phyloP scores from a whole-genome alignment of 2,888 invertebrate species.

The Andrena dorsata region DNA sequence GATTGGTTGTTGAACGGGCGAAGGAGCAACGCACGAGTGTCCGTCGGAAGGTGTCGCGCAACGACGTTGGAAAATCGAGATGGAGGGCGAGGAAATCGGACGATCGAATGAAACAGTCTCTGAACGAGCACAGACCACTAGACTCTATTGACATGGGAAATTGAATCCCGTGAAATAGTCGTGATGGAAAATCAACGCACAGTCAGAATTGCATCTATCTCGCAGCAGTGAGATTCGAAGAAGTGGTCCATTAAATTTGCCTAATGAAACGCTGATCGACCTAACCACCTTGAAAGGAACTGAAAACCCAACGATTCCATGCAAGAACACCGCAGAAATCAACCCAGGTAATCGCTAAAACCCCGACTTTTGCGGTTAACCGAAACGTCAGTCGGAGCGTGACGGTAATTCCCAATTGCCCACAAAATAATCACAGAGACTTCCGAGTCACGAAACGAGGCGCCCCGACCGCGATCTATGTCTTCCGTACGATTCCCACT shows the following conservation, averaged over 20 bases:
- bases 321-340: background rate
- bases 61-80: background rate
- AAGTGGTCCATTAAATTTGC: no score
- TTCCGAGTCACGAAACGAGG: no score
- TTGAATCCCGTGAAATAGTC: background rate
- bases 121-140: background rate
- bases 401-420: background rate
- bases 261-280: background rate
- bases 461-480: no score
- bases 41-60: slow-evolving; percentile 39
- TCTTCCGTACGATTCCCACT: background rate
- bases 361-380: background rate
- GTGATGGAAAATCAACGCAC: no score
- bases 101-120: background rate
- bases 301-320: background rate
- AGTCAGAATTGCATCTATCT: background rate
- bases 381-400: background rate
- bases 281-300: background rate
- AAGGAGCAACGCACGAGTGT: background rate
- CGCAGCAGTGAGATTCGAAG: no score
- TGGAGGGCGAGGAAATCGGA: slow-evolving; percentile 2
- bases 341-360: no score
- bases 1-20: background rate
- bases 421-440: background rate
- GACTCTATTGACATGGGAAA: background rate